phyloP scores from a whole-genome alignment of 1,140 invertebrate genomes.

The Globodera ellingtonae region DNA sequence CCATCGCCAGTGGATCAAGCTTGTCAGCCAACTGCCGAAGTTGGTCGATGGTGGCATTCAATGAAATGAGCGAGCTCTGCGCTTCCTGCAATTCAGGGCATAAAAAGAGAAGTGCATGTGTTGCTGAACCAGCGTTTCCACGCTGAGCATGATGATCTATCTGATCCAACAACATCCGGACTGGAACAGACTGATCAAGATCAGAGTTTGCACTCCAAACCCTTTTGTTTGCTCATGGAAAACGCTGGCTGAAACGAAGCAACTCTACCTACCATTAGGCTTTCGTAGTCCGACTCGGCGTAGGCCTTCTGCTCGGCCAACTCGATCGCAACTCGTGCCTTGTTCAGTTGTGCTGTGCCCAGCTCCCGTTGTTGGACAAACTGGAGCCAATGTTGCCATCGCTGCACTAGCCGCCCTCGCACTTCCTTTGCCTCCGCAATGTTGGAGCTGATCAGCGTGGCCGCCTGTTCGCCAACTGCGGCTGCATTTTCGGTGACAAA shows the following conservation, averaged over 20 bases:
- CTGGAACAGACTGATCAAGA: no score
- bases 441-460: conserved; percentile 23
- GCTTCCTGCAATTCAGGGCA: conserved; percentile 23
- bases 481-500: not conserved
- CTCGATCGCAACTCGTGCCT: conserved; percentile 45
- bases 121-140: no score
- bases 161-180: no score
- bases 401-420: conserved; percentile 32
- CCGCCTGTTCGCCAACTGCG: not conserved
- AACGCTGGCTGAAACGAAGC: not conserved
- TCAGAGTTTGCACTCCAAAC: not conserved
- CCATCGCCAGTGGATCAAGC: conserved; percentile 53
- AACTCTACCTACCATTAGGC: conserved; percentile 23
- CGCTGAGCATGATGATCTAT: not conserved
- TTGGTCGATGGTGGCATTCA: conserved; percentile 44
- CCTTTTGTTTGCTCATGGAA: no score
- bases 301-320: conserved; percentile 39
- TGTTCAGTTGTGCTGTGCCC: conserved; percentile 38
- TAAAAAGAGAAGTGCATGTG: no score
- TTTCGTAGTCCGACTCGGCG: conserved; percentile 41
- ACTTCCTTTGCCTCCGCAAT: conserved; percentile 35
- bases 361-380: conserved; percentile 46
- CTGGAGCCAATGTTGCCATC: conserved; percentile 41
- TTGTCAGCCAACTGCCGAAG: conserved; percentile 53
- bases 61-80: conserved; percentile 14